These are phyloP conservation scores for Aleadryas rufinucha DNA, from an alignment of 2,113 vertebrate species.

Conservation along the genomic window DNA sequence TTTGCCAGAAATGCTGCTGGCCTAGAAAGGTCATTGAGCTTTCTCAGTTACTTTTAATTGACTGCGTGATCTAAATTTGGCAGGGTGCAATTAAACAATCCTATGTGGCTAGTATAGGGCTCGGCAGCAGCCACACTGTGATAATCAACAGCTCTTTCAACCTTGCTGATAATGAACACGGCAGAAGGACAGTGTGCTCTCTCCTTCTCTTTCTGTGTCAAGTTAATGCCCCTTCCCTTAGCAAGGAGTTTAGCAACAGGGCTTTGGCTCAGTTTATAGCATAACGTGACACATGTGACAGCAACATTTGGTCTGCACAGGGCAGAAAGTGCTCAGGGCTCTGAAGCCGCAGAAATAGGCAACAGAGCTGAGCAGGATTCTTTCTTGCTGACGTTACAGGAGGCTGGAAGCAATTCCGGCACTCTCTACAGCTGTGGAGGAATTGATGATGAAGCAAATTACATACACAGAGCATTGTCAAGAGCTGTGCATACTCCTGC, in stretches of 20 bases:
- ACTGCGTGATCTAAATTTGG: neutral
- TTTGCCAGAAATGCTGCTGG: neutral
- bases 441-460: neutral
- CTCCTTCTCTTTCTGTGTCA: neutral
- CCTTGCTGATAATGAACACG: neutral
- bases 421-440: neutral
- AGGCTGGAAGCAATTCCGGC: neutral
- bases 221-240: neutral
- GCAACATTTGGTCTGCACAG: neutral
- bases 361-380: neutral
- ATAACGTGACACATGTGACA: rapidly evolving
- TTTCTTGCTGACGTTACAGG: neutral
- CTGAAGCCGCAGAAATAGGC: neutral
- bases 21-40: neutral
- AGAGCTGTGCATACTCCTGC: neutral
- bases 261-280: neutral
- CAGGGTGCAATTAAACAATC: neutral
- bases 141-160: neutral
- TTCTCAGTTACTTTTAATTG: neutral
- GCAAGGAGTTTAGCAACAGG: neutral
- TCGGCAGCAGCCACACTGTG: rapidly evolving
- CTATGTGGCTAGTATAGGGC: neutral
- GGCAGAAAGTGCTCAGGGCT: neutral
- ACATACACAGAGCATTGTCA: neutral
- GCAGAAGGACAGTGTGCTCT: neutral